Percentiles rank a stretch among this genome's conserved stretches.
Conservation (phyloP, 2,797 vertebrate genomes). For the Rachycentron canadum region DNA sequence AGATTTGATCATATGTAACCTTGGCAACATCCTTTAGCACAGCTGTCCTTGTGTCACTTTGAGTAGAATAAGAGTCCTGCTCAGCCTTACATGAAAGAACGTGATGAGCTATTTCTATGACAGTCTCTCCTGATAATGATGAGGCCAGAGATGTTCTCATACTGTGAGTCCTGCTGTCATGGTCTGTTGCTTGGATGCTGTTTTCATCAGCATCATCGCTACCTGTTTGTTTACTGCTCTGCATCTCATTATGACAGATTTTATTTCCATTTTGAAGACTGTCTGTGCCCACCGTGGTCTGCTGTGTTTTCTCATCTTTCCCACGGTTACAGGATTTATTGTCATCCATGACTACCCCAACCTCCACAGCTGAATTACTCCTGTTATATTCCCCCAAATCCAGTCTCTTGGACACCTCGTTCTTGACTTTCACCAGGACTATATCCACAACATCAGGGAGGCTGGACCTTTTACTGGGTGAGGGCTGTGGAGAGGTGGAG, state of each 20-base stretch:
- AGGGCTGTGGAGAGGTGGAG: slow-evolving; percentile 60
- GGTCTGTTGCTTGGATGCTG: slow-evolving; percentile 11
- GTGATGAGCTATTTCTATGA: slow-evolving; percentile 35
- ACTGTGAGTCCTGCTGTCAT: slow-evolving; percentile 33
- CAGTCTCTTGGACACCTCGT: slow-evolving; percentile 48
- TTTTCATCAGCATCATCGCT: slow-evolving; percentile 5
- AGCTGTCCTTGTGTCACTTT: slow-evolving; percentile 20
- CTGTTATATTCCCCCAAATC: slow-evolving; percentile 23
- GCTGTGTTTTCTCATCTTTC: slow-evolving; percentile 14
- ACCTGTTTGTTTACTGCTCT: slow-evolving; percentile 23
- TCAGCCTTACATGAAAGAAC: slow-evolving; percentile 11
- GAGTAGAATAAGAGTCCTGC: slow-evolving; percentile 31
- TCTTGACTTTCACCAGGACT: slow-evolving; percentile 71
- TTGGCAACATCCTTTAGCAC: slow-evolving; percentile 52
- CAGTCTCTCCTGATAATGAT: slow-evolving; percentile 64
- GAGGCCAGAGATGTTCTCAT: slow-evolving; percentile 40
- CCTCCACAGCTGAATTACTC: slow-evolving; percentile 35
- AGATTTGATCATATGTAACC: slow-evolving; percentile 73
- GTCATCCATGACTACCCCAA: not conserved
- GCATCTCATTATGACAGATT: not conserved
- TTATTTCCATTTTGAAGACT: slow-evolving; percentile 20
- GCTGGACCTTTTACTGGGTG: slow-evolving; percentile 75
- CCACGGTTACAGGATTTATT: slow-evolving; percentile 2
- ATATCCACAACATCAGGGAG: slow-evolving; percentile 81
- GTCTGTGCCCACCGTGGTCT: not conserved